Evolutionary conservation across 2,113 vertebrate species (phyloP), one percentile per base, ranked within the genome.

Genomic region (Xiphophorus couchianus): DNA sequence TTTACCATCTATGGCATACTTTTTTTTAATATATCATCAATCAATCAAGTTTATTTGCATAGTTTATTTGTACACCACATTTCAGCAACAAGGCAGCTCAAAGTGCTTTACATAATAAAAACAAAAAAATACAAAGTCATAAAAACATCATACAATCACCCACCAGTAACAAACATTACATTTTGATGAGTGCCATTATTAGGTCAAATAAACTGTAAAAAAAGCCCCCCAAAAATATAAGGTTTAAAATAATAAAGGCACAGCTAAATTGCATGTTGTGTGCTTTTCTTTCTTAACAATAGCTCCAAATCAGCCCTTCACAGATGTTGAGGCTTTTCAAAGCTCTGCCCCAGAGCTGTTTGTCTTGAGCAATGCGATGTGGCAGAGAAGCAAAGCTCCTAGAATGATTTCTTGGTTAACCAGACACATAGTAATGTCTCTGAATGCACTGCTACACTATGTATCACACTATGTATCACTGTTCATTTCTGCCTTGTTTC

Each of bases 381-480:
- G 90, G 86, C 85, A 5, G 58, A 69, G 79, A 73, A 88, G 82
- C 81, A 91, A 89, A 89, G 68, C 87, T 78, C 87, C 86, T 77
- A 82, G 80, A 87, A 84, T 76, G 76, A 90, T 87, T 90, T 83
- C 79, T 86, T 51, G 89, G 87, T 89, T 90, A 91, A 92, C 90
- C 89, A 89, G 77, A 87, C 80, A 87, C 81, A 86, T 69, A 84
- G 88, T 85, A 69, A 88, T 76, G 72, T 86, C 80, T 84, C 90
- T 81, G 0, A 83, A 83, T 85, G 82, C 80, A 65, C 80, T 44
- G 78, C 44, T 84, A 71, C 84, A 78, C 74, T 73, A 71, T 83
- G 77, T 84, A 88, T 82, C 82, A 71, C 84, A 78, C 74, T 73
- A 71, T 83, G 77, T 84, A 88, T 82, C 82, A 86, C 85, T 90